Conservation (phyloP, 1,140 invertebrate genomes). For the Drosophila pseudoananassae region DNA sequence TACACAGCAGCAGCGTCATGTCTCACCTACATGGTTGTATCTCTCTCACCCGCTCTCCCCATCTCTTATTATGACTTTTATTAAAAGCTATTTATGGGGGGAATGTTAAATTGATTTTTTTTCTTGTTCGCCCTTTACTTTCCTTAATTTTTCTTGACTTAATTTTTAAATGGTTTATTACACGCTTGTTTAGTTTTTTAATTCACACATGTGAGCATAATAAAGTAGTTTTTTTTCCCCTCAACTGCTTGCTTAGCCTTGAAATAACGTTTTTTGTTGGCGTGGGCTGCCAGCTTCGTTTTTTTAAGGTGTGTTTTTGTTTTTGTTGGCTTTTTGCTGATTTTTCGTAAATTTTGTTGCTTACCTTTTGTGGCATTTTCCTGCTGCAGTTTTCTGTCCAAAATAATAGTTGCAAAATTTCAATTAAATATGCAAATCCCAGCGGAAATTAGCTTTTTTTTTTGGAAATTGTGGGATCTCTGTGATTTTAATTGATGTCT, state of each 20-base stretch:
- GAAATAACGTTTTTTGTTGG: neutral
- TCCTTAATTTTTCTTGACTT: constrained; percentile 17
- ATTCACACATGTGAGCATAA: neutral
- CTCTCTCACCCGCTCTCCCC: constrained; percentile 1
- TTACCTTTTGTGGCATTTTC: constrained; percentile 48
- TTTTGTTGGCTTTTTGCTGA: neutral
- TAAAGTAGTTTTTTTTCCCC: neutral
- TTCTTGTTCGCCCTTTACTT: constrained; percentile 60
- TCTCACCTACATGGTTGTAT: neutral
- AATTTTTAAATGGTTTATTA: constrained; percentile 28
- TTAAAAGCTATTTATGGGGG: constrained; percentile 47
- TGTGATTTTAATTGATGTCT: neutral
- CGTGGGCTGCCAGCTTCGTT: constrained; percentile 5
- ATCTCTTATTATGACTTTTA: constrained; percentile 29
- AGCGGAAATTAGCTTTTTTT: constrained; percentile 49
- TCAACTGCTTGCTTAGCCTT: constrained; percentile 2
- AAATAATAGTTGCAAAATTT: constrained; percentile 45
- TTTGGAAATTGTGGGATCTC: constrained; percentile 33
- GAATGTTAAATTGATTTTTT: constrained; percentile 58
- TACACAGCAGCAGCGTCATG: neutral
- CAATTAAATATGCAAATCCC: constrained; percentile 55
- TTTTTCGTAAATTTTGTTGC: constrained; percentile 22
- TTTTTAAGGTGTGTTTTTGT: constrained; percentile 15
- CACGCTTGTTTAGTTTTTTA: neutral
- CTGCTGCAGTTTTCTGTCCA: constrained; percentile 44